phyloP scores from a whole-genome alignment of 2,113 vertebrate genomes.

The Calidris pugnax region DNA sequence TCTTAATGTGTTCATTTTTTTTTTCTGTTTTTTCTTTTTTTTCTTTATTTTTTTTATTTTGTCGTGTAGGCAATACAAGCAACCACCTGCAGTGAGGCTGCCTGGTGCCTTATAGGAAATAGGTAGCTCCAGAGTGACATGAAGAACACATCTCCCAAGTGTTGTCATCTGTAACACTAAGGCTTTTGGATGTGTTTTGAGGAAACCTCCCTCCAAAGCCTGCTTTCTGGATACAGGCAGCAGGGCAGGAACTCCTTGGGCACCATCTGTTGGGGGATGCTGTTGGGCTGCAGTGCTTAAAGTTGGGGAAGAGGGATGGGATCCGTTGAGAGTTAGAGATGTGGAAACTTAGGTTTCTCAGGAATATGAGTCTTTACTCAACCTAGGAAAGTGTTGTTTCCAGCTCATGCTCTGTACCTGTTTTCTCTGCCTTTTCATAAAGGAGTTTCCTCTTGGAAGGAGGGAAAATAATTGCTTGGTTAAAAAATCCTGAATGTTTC shows the following conservation, averaged over 20 bases:
- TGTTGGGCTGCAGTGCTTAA: neutral
- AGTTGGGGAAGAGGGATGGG: neutral
- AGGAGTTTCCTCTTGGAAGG: neutral
- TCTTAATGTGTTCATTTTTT: neutral
- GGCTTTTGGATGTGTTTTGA: neutral
- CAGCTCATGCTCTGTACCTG: neutral
- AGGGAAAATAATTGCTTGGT: neutral
- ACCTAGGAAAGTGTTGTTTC: neutral
- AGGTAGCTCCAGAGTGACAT: neutral
- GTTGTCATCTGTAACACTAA: neutral
- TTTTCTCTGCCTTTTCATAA: neutral
- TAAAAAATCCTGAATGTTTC: neutral
- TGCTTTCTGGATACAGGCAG: neutral
- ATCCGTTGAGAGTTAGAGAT: neutral
- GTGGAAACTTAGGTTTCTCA: neutral
- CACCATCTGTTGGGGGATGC: neutral
- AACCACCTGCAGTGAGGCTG: neutral
- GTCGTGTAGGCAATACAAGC: neutral
- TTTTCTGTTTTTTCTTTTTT: accelerated
- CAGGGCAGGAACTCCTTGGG: neutral
- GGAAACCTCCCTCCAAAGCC: neutral
- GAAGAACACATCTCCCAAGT: neutral
- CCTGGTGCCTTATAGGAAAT: neutral
- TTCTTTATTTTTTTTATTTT: neutral
- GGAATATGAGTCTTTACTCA: neutral